A percentile compares a stretch with the other conserved stretches of the same genome.
These are phyloP conservation scores for Cyrtorhinus lividipennis DNA, from an alignment of 1,140 invertebrate species.

Conservation along the genomic window DNA sequence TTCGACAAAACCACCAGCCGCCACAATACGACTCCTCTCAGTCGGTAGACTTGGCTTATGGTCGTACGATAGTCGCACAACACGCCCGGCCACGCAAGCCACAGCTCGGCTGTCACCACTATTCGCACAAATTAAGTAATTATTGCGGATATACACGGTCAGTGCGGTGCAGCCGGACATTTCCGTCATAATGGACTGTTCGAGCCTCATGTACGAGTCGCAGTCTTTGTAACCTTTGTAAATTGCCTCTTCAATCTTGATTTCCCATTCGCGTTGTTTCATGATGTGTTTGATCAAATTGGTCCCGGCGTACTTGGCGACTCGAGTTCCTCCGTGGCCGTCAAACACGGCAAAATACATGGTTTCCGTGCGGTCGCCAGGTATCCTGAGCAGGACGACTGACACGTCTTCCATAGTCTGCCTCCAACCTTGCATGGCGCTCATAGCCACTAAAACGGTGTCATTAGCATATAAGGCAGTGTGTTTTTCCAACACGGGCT, in stretches of 20 bases:
- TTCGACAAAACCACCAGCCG: slow-evolving; percentile 15
- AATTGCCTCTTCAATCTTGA: slow-evolving; percentile 6
- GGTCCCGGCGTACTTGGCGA: slow-evolving; percentile 82
- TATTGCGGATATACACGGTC: background rate
- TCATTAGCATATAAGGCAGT: background rate
- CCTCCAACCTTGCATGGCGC: slow-evolving; percentile 10
- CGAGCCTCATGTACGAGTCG: slow-evolving; percentile 26
- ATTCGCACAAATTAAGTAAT: slow-evolving; percentile 5
- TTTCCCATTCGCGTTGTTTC: slow-evolving; percentile 38
- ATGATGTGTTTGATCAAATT: slow-evolving; percentile 39
- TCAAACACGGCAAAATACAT: slow-evolving; percentile 96
- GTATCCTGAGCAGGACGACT: background rate
- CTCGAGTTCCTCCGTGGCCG: slow-evolving; percentile 85
- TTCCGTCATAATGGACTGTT: slow-evolving; percentile 68
- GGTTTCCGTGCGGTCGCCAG: background rate
- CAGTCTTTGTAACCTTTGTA: slow-evolving; percentile 4
- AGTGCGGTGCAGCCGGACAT: slow-evolving; percentile 40
- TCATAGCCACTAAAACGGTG: background rate
- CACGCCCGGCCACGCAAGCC: background rate
- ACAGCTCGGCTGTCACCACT: slow-evolving; percentile 13
- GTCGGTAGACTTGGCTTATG: slow-evolving; percentile 5
- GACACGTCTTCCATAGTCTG: slow-evolving; percentile 9
- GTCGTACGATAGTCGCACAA: background rate
- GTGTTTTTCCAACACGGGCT: background rate
- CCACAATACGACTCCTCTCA: slow-evolving; percentile 7